A percentile compares a stretch with the other conserved stretches of the same genome.
These are phyloP conservation scores for Lytechinus pictus DNA, from an alignment of 35 echinoderm and acorn worm species.

Conservation along the genomic window DNA sequence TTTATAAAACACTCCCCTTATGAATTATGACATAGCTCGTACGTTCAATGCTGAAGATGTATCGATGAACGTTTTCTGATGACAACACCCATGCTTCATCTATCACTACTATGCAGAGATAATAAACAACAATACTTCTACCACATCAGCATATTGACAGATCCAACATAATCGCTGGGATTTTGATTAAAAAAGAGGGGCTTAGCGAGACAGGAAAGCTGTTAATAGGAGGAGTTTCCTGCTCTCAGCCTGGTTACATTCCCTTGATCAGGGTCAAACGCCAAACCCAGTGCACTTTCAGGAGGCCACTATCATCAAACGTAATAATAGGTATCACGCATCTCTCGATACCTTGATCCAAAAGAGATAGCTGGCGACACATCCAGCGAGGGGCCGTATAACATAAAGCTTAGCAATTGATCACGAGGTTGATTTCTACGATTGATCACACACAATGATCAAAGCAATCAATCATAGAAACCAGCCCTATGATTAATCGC, in stretches of 20 bases:
- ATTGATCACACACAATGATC: no score
- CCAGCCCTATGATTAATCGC: no score
- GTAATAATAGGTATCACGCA: neutral
- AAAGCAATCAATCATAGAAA: no score
- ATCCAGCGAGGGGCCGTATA: neutral
- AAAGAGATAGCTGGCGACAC: neutral
- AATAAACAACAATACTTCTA: neutral
- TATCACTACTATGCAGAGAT: neutral
- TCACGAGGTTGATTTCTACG: no score
- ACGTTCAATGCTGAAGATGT: no score
- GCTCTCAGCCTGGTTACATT: neutral
- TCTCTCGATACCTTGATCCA: neutral
- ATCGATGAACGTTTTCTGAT: neutral
- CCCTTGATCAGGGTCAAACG: neutral
- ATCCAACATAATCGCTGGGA: neutral
- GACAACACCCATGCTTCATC: neutral
- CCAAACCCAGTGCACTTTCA: neutral
- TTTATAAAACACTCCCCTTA: no score
- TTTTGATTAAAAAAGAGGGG: neutral
- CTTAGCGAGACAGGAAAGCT: slow-evolving; percentile 1
- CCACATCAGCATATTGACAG: neutral
- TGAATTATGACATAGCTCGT: no score
- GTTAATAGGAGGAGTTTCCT: slow-evolving; percentile 11
- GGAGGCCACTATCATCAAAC: neutral
- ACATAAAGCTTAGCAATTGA: no score